These are phyloP conservation scores for Oligia latruncula DNA, from an alignment of 2,888 invertebrate species.

Conservation along the genomic window DNA sequence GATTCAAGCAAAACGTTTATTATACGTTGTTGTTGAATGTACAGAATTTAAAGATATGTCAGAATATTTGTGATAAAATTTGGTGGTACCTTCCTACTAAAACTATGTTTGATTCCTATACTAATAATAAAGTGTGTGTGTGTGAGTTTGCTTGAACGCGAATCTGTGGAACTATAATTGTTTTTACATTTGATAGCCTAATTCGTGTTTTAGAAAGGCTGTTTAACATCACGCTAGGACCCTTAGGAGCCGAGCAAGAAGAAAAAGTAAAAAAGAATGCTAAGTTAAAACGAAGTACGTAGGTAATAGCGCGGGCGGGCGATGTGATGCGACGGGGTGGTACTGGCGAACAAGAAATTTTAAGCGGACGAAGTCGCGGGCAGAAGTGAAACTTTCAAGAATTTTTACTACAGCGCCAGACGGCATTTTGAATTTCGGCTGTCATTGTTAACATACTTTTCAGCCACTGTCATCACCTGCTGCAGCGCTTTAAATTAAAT, in stretches of 20 bases:
- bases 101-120: background rate
- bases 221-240: too few species aligned
- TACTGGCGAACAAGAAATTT: background rate
- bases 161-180: background rate
- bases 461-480: background rate
- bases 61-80: background rate
- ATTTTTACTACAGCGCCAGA: background rate
- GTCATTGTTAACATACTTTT: background rate
- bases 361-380: background rate
- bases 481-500: background rate
- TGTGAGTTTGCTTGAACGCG: background rate
- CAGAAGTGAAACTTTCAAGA: background rate
- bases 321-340: background rate
- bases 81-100: background rate
- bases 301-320: background rate
- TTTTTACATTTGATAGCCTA: background rate
- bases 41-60: background rate
- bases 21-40: slow-evolving; percentile 26
- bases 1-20: slow-evolving; percentile 48
- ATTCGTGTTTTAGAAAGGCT: background rate
- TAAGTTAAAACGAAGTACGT: background rate
- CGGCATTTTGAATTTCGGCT: background rate
- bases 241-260: background rate
- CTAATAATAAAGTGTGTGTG: background rate
- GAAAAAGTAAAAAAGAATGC: background rate